These are phyloP conservation scores for Zygogramma bicolorata DNA, from an alignment of 2,888 invertebrate genomes.

Conservation along the genomic window DNA sequence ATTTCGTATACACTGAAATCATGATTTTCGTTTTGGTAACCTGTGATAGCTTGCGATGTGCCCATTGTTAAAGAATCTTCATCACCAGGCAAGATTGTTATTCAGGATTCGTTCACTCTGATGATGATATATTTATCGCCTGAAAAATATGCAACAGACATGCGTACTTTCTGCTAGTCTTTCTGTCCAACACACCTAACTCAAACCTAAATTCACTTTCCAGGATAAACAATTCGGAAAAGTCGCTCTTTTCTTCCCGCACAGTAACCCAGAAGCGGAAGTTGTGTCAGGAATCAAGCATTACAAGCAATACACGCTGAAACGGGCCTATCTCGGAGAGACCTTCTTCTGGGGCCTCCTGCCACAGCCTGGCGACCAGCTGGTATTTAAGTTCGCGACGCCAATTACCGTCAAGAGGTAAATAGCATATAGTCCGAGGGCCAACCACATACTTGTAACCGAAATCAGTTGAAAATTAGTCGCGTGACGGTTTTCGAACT, in stretches of 20 bases:
- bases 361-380: slow-evolving; percentile 84
- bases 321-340: slow-evolving; percentile 86
- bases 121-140: neutral
- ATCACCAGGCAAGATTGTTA: too few relatives aligned
- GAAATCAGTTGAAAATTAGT: neutral
- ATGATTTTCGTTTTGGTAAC: too few relatives aligned
- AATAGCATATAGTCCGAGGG: slow-evolving; percentile 42
- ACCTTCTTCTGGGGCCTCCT: slow-evolving; percentile 92
- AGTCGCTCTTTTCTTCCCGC: slow-evolving; percentile 81
- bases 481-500: too few relatives aligned
- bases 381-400: slow-evolving; percentile 83
- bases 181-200: neutral
- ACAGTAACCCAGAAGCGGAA: slow-evolving; percentile 80
- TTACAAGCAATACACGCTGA: slow-evolving; percentile 83
- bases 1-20: too few relatives aligned
- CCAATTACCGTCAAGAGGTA: slow-evolving; percentile 80
- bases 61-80: too few relatives aligned
- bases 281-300: slow-evolving; percentile 81
- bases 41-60: too few relatives aligned
- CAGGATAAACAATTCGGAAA: slow-evolving; percentile 92
- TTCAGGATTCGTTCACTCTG: too few relatives aligned
- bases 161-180: neutral
- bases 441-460: neutral
- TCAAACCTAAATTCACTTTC: slow-evolving; percentile 43
- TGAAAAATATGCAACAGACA: neutral